Conservation (phyloP, 2,797 vertebrate genomes). For the Pelobates cultripes region DNA sequence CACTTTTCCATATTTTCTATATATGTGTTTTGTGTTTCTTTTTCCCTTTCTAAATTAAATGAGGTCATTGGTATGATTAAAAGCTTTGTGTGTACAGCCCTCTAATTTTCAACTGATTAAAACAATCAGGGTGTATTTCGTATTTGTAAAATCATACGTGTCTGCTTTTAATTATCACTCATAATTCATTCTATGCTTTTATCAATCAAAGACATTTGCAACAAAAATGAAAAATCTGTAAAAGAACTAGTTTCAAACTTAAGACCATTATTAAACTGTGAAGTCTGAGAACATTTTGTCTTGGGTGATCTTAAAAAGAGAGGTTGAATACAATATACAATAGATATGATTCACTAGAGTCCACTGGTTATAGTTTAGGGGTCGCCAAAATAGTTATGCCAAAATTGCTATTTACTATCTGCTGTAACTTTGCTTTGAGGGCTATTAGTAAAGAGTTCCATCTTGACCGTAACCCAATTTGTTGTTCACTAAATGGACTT, state of each 20-base stretch:
- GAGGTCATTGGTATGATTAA: constrained; percentile 19
- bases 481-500: too few relatives aligned
- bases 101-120: constrained; percentile 19
- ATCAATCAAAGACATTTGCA: neutral
- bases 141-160: neutral
- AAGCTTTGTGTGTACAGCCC: neutral
- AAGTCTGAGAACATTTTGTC: too few relatives aligned
- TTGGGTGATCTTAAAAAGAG: too few relatives aligned
- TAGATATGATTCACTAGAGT: too few relatives aligned
- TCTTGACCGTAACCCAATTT: too few relatives aligned
- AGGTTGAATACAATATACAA: too few relatives aligned
- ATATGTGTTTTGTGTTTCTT: constrained; percentile 8
- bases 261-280: neutral
- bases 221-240: neutral
- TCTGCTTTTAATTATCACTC: constrained; percentile 28
- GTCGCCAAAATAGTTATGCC: too few relatives aligned
- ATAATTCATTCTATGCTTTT: neutral
- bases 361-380: too few relatives aligned
- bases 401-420: too few relatives aligned
- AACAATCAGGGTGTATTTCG: constrained; percentile 17
- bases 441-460: too few relatives aligned
- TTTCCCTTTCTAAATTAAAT: constrained; percentile 7
- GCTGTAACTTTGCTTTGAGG: too few relatives aligned
- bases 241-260: neutral
- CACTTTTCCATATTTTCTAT: constrained; percentile 2